Base-by-base conservation (phyloP, 2,888 invertebrate genomes). In the Cryptocephalus primarius region DNA sequence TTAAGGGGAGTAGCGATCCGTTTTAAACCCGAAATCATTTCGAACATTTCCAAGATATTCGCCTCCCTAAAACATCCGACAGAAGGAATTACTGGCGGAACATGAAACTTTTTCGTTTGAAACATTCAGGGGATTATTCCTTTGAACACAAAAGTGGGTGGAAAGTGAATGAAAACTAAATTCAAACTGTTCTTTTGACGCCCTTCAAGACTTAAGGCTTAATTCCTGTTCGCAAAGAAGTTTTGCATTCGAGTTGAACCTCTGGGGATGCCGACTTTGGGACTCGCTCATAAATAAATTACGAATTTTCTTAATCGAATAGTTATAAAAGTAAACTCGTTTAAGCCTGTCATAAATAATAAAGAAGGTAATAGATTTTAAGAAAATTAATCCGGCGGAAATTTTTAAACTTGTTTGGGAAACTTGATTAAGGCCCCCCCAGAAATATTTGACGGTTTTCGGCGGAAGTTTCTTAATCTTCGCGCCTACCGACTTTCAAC, bases 321-420 rank as follows among this genome's bases (percentile, higher is more conserved):
- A 48, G 53, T 36, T 36, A 53, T 53, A 53, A 50, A 53, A 49
- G 53, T 48, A 49, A 51, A 53, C 50, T 51, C 47, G 45, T 44
- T 53, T 49, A 39, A 47, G 36, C 44, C 38, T 40, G 43, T 12
- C 42, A 32, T 48, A 45, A 48, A 48, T 42, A 48, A 42, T 36
- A 36, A 36, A 36, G 36, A 11, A 12, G n/a, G 36, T 36, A 36
- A 36, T 36, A 11, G 36, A 36, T 36, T 36, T 36, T 36, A 12
- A 4, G 12, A 12, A 12, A 36, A 36, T 36, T 36, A 36, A 36
- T n/a, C 36, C 36, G 12, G 12, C 22, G 22, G 22, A 22, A 22
- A 22, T 22, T 22, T 22, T 22, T 22, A 22, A 22, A 22, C 22
- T 22, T 22, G 22, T 22, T 22, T 22, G 22, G 22, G 6, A 22